Percentiles rank a stretch among this genome's conserved stretches.
These are phyloP conservation scores for Pteruthius melanotis DNA, from an alignment of 2,113 vertebrate genomes.

Conservation along the genomic window DNA sequence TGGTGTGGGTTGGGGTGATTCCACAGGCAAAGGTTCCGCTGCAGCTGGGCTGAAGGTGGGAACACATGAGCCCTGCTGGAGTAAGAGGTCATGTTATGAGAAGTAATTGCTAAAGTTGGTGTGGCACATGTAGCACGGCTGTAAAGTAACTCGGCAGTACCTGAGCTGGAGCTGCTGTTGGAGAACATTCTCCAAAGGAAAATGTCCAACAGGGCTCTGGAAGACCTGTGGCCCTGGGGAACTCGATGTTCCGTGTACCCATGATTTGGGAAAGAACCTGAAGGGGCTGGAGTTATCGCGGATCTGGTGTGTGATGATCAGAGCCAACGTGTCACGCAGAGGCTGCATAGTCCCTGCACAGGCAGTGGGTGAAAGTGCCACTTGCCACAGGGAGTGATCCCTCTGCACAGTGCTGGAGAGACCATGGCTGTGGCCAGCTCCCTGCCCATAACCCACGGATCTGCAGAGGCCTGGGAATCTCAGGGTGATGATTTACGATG, in stretches of 20 bases:
- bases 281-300: not conserved
- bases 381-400: not conserved
- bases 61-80: not conserved
- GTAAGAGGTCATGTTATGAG: not conserved
- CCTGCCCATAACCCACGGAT: rapidly evolving
- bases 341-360: not conserved
- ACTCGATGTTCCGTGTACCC: not conserved
- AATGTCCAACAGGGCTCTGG: not conserved
- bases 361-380: not conserved
- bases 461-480: not conserved
- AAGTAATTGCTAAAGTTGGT: not conserved
- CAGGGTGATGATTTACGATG: rapidly evolving
- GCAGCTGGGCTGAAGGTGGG: not conserved
- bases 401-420: rapidly evolving
- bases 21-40: not conserved
- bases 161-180: not conserved
- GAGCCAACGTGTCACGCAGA: not conserved
- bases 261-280: not conserved
- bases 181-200: not conserved
- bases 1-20: not conserved
- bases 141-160: not conserved
- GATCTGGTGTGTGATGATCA: not conserved
- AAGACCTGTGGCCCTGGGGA: not conserved
- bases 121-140: not conserved
- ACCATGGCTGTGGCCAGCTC: not conserved